Conservation (phyloP, 92 coral and sea anemone species). For the Blastomussa wellsi region DNA sequence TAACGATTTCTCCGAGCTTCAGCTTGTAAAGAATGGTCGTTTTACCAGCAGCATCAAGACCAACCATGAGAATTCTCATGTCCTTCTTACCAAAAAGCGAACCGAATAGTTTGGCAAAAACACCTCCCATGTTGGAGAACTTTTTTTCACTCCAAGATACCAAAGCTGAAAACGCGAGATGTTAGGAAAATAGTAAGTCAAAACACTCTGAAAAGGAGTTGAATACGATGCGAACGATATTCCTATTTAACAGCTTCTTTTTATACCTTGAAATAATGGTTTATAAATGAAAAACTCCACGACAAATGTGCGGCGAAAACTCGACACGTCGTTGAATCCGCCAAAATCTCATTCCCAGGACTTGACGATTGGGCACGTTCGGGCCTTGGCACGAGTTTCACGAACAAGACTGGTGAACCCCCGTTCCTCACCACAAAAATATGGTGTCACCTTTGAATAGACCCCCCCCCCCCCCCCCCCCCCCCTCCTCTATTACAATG, state of each 20-base stretch:
- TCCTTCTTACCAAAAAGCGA: constrained; percentile 93
- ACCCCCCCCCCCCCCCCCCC: no score
- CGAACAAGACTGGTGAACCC: no score
- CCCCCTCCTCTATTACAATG: no score
- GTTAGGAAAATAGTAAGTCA: neutral
- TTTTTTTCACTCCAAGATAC: constrained; percentile 34
- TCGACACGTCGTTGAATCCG: constrained; percentile 66
- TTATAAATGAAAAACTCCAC: constrained; percentile 18
- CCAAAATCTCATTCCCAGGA: neutral
- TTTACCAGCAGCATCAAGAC: constrained; percentile 96
- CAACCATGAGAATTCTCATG: constrained; percentile 98
- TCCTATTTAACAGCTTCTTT: neutral
- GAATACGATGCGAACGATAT: neutral
- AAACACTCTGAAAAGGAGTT: neutral
- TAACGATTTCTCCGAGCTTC: constrained; percentile 98
- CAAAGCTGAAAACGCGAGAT: constrained; percentile 23
- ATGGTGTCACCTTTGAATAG: no score
- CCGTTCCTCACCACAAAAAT: no score
- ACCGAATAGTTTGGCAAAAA: constrained; percentile 66
- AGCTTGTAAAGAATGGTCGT: constrained; percentile 94
- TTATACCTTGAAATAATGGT: neutral
- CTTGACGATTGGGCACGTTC: neutral
- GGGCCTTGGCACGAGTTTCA: neutral
- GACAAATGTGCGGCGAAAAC: constrained; percentile 45
- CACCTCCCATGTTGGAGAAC: constrained; percentile 69